Base-by-base conservation (phyloP, 2,113 vertebrate species). In the Chunga burmeisteri region DNA sequence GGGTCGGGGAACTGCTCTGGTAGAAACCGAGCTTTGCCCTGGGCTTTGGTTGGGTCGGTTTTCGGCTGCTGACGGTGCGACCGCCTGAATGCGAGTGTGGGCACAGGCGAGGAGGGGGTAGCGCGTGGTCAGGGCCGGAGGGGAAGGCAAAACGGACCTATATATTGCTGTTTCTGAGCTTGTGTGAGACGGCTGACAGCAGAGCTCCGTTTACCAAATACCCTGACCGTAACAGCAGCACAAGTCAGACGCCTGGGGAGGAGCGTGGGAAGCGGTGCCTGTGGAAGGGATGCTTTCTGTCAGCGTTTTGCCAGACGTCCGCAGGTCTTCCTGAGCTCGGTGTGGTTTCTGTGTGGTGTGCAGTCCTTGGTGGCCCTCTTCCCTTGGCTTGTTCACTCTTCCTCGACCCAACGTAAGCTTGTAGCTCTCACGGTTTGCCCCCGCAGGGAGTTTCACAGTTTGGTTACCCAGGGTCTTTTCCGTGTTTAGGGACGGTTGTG, bases 1-100 rank as follows among this genome's bases (percentile, higher is more conserved):
- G 52, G 29, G 3, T 53, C 58, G 16, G 73, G 79, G 88, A 47
- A 4, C 78, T 10, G 5, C 73, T 30, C 59, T 18, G 40, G 7
- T 20, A 26, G 50, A 13, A 59, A 12, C 63, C 2, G 5, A 36
- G 47, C 72, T 59, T 1, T 17, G 50, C 3, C 2, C 0, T 14
- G 58, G 46, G 66, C 3, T 82, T 44, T 25, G 53, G 10, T 4
- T 72, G 59, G 47, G 15, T 18, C 52, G 3, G 49, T 32, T 59
- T 30, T 42, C 44, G 8, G 53, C 22, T 49, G 49, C 25, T 4
- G 25, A 3, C 5, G 26, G 29, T 47, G 80, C 1, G 17, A 11
- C 3, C 3, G 1, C 0, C 0, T 9, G 81, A 7, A 10, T 8
- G 44, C 0, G 2, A 32, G 27, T 0, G 27, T n/a, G 52, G 59